A percentile compares a stretch with the other conserved stretches of the same genome.
These are phyloP conservation scores for Myrmecobius fasciatus DNA, from an alignment of 2,113 vertebrate species.

Conservation along the genomic window DNA sequence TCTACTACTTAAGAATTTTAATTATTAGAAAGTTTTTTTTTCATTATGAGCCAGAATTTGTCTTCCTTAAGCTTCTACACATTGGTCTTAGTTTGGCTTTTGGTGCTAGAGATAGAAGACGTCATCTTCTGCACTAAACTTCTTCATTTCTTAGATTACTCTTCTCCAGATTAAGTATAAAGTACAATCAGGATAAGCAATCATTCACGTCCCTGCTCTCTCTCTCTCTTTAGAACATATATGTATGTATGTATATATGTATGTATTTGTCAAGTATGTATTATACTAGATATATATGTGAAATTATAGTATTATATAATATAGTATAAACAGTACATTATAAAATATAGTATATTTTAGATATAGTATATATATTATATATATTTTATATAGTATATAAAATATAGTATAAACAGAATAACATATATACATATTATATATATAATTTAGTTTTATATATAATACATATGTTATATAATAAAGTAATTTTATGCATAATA, in stretches of 20 bases:
- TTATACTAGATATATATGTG: not conserved
- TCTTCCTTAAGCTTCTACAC: not conserved
- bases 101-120: not conserved
- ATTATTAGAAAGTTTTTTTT: not conserved
- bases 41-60: not conserved
- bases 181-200: not conserved
- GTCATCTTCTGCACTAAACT: not conserved
- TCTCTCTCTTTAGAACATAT: not conserved
- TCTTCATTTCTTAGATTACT: not conserved
- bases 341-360: no score
- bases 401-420: no score
- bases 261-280: not conserved
- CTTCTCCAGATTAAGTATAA: not conserved
- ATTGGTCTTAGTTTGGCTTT: not conserved
- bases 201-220: not conserved
- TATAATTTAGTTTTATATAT: not conserved
- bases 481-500: not conserved
- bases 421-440: no score
- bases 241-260: no score
- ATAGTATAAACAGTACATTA: no score
- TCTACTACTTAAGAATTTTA: not conserved
- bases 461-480: not conserved
- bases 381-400: not conserved
- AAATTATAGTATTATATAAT: not conserved
- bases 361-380: no score